phyloP scores from a whole-genome alignment of 2,113 vertebrate genomes.

The Rhizomys pruinosus region DNA sequence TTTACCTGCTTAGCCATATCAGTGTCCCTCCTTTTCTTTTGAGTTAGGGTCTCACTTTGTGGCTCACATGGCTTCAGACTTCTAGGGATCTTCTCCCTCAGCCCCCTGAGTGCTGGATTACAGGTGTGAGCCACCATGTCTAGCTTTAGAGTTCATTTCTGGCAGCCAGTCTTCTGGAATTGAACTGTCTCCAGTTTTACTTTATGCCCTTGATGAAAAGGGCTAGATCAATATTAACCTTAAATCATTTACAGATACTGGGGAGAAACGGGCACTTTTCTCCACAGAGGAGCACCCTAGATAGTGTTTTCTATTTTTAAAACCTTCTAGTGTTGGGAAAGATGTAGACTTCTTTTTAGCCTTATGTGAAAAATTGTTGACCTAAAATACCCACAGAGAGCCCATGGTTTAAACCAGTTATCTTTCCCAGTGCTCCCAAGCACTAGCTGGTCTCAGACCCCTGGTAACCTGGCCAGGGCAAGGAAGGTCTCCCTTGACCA shows the following conservation, averaged over 20 bases:
- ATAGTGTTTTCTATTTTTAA: conserved; percentile 56
- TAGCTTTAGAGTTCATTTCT: not conserved
- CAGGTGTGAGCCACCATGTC: not conserved
- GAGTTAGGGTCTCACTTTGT: not conserved
- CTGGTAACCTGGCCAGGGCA: not conserved
- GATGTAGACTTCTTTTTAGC: not conserved
- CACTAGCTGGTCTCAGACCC: not conserved
- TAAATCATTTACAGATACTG: not conserved
- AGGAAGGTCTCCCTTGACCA: not conserved
- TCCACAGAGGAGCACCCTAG: not conserved
- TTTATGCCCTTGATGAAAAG: conserved; percentile 35
- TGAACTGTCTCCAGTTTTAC: conserved; percentile 33
- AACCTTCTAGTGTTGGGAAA: not conserved
- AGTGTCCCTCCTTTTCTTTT: not conserved
- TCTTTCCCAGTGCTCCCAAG: not conserved
- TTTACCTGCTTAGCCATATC: not conserved
- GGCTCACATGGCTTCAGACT: not conserved
- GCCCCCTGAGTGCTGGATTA: not conserved
- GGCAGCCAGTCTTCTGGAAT: not conserved
- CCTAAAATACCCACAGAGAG: conserved; percentile 14
- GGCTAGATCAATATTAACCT: not conserved
- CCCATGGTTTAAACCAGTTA: not conserved
- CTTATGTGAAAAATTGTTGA: conserved; percentile 42
- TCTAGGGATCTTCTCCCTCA: not conserved
- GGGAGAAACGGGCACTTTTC: conserved; percentile 36